Evolutionary conservation across 2,113 vertebrate genomes (phyloP).

Genomic region (Geococcyx californianus): DNA sequence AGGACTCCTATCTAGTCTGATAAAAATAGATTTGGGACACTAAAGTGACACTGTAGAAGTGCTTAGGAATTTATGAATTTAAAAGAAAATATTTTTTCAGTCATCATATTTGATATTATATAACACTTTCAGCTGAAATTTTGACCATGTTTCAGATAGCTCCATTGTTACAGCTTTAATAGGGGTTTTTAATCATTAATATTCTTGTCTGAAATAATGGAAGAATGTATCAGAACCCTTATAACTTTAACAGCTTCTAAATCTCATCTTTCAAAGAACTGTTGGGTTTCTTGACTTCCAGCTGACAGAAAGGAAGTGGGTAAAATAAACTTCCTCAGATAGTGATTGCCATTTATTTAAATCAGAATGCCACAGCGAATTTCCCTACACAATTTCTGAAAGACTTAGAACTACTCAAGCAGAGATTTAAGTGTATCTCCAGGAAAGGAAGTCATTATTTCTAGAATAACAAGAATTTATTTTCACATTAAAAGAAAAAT

Average conservation of each 20-base stretch:
- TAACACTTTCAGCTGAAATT: not conserved
- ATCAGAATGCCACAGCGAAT: not conserved
- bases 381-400: not conserved
- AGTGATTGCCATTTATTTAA: not conserved
- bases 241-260: not conserved
- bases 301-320: conserved; percentile 24
- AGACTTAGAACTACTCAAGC: not conserved
- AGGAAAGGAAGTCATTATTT: not conserved
- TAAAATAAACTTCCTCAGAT: conserved; percentile 31
- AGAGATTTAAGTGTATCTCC: not conserved
- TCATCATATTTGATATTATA: not conserved
- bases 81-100: not conserved
- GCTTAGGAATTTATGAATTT: not conserved
- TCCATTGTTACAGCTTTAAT: not conserved
- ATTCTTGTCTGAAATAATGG: not conserved
- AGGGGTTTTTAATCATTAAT: not conserved
- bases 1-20: not conserved
- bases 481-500: not conserved
- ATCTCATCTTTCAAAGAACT: conserved; percentile 31
- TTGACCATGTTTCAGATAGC: rapidly evolving
- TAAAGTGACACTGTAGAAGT: too few species aligned
- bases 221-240: not conserved
- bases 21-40: conserved; percentile 13
- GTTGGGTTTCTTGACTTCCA: conserved; percentile 13
- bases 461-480: not conserved